Evolutionary conservation across 2,888 invertebrate species (phyloP).

Genomic region (Stegana nigrithorax): DNA sequence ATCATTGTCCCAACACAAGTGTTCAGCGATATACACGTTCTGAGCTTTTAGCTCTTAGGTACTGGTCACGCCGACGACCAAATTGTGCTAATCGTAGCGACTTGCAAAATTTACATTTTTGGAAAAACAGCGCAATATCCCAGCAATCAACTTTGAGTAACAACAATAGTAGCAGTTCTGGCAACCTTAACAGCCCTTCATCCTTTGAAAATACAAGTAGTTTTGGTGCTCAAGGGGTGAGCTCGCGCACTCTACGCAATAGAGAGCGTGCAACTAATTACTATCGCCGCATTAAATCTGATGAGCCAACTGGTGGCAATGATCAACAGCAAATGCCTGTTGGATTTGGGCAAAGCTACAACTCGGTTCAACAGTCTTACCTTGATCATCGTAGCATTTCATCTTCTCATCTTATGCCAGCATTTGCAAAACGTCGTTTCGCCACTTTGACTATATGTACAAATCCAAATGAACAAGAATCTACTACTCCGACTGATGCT

Average conservation of each 20-base stretch:
- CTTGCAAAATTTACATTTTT: conserved; percentile 60
- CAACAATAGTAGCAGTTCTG: conserved; percentile 6
- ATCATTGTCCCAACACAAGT: too few species aligned
- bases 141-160: conserved; percentile 20
- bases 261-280: conserved; percentile 44
- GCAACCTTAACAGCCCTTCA: conserved; percentile 24
- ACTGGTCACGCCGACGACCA: conserved; percentile 79
- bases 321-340: conserved; percentile 6
- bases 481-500: conserved; percentile 8
- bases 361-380: conserved; percentile 42
- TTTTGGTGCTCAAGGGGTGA: conserved; percentile 39
- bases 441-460: conserved; percentile 25
- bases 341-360: background rate
- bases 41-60: conserved; percentile 78
- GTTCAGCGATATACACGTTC: conserved; percentile 74
- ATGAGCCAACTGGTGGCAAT: conserved; percentile 5
- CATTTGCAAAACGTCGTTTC: conserved; percentile 65
- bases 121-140: conserved; percentile 69
- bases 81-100: conserved; percentile 73
- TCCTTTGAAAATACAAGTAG: conserved; percentile 35
- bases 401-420: conserved; percentile 67
- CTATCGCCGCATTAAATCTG: conserved; percentile 42
- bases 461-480: conserved; percentile 32
- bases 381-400: conserved; percentile 67
- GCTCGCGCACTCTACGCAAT: conserved; percentile 40